phyloP scores from a whole-genome alignment of 1,140 invertebrate species.

The Tribolium castaneum region DNA sequence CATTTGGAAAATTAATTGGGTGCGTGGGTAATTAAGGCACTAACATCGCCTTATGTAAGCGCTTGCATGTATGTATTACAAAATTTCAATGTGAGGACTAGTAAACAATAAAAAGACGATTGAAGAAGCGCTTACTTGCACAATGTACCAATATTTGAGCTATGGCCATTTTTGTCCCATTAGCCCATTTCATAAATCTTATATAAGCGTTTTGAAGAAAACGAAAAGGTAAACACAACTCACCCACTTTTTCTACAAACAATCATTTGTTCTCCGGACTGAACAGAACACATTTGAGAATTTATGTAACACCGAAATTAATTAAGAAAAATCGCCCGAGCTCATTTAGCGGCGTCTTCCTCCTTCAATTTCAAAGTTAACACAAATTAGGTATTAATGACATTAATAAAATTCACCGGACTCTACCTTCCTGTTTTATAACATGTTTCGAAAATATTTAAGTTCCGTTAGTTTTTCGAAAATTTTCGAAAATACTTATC shows the following conservation, averaged over 20 bases:
- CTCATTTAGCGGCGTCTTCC: background rate
- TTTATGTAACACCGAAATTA: background rate
- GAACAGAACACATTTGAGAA: background rate
- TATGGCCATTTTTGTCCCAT: background rate
- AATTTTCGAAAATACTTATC: too few species aligned
- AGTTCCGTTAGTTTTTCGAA: too few species aligned
- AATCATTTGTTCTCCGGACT: background rate
- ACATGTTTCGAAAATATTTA: too few species aligned
- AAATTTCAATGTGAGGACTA: background rate
- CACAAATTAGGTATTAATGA: background rate
- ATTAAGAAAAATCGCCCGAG: background rate
- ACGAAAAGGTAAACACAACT: background rate
- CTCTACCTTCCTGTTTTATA: background rate
- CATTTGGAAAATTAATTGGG: background rate
- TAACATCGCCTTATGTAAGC: background rate
- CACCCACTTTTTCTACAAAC: background rate
- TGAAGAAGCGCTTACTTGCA: background rate
- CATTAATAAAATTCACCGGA: background rate
- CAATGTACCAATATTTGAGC: background rate
- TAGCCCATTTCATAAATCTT: background rate
- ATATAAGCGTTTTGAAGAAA: background rate
- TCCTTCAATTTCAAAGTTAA: background rate
- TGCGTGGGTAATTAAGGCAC: background rate
- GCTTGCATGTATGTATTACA: background rate
- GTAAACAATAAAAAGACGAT: background rate